A percentile compares a stretch with the other conserved stretches of the same genome.
phyloP scores from a whole-genome alignment of 2,797 vertebrate genomes.

The Myotis vivesi region DNA sequence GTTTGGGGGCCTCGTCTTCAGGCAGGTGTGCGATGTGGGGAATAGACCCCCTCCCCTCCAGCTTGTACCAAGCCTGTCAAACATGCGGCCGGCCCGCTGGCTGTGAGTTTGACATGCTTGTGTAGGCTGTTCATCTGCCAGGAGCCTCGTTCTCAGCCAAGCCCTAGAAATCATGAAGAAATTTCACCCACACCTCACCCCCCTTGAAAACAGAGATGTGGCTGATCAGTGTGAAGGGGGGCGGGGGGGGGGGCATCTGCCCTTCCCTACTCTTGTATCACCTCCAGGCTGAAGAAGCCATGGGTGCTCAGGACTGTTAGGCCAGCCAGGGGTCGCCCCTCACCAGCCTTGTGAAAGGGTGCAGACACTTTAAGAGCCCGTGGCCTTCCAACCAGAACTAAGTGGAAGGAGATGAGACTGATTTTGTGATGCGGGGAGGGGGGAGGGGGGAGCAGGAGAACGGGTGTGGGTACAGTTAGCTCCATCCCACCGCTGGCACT shows the following conservation, averaged over 20 bases:
- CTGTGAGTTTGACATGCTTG: no score
- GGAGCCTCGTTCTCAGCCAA: not conserved
- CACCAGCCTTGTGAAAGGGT: not conserved
- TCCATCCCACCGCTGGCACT: not conserved
- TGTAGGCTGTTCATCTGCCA: not conserved
- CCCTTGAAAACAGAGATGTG: not conserved
- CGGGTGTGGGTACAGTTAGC: accelerated
- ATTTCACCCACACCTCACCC: not conserved
- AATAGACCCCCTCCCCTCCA: not conserved
- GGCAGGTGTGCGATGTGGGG: not conserved
- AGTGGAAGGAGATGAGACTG: not conserved
- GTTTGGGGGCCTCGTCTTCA: constrained; percentile 17
- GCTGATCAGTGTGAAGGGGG: not conserved
- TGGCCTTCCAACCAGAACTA: not conserved
- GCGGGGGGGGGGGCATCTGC: not conserved
- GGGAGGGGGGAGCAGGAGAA: not conserved
- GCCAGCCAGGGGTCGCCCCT: not conserved
- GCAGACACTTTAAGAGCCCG: accelerated
- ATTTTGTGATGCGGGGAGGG: not conserved
- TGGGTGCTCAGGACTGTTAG: accelerated
- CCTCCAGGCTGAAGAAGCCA: not conserved
- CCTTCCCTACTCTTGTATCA: not conserved
- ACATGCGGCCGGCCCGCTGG: no score
- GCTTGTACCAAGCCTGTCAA: not conserved
- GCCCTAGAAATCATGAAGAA: not conserved